Base-by-base conservation (phyloP, 2,113 vertebrate species). In the Tetrao urogallus region DNA sequence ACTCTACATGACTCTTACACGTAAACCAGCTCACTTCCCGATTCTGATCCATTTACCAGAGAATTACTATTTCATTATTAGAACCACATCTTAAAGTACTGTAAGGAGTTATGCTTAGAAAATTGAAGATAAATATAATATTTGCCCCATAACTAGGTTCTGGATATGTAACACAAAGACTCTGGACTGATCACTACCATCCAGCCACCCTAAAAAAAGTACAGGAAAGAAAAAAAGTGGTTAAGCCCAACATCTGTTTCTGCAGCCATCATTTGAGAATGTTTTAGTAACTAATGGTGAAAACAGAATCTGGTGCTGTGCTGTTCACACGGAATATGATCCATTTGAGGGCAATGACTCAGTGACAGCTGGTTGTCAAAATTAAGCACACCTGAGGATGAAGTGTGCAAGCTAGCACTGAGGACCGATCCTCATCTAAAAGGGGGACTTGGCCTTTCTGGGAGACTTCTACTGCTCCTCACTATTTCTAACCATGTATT, bases 371-470 rank as follows among this genome's bases (percentile, higher is more conserved):
- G n/a, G 18, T n/a, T 60, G 81, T 28, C 30, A 38, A 42, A 47
- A 43, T 16, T 27, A 34, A 43, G 20, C 1, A 1, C 16, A 65
- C 18, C 47, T 52, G 36, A 8, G 28, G 42, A 70, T 81, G 72
- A 64, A 13, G 22, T 40, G 30, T 27, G 10, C 1, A 15, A 77
- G 22, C 6, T 25, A 60, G 8, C 43, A 4, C 69, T 8, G 4
- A 38, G 65, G 71, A 28, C 52, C 19, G 14, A 65, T 28, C 24
- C 48, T 52, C 82, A 34, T 13, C 28, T n/a, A 69, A n/a, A 83
- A 25, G 15, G 22, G 13, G 17, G 19, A 43, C 52, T 17, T 76
- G 34, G 48, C 54, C 50, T 42, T 47, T 3, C 1, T 0, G 3
- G 60, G 38, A 47, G 22, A 16, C 18, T 76, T 36, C 75, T 69